Percentiles rank a stretch among this genome's conserved stretches.
These are phyloP conservation scores for Tachina grossa DNA, from an alignment of 2,888 invertebrate genomes.

Conservation along the genomic window DNA sequence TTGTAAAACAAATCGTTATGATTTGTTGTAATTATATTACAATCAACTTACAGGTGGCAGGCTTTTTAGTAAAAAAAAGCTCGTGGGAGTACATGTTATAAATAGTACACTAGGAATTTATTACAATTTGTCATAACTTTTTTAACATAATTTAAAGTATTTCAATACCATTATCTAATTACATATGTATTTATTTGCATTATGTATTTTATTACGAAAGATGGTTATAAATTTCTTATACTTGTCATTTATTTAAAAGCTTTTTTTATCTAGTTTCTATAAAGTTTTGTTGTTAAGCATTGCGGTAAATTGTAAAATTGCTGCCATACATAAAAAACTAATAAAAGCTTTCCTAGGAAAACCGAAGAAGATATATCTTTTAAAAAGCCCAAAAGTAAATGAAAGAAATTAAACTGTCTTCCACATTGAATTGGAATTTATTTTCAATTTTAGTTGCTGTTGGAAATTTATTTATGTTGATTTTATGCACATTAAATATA, in stretches of 20 bases:
- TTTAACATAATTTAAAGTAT: not conserved
- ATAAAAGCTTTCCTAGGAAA: conserved; percentile 26
- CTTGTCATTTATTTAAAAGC: conserved; percentile 54
- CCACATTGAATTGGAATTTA: conserved; percentile 49
- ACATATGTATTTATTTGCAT: too few species aligned
- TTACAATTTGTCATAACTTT: not conserved
- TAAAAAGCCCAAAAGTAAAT: conserved; percentile 20
- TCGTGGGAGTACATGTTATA: not conserved
- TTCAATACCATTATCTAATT: not conserved
- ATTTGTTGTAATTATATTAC: conserved; percentile 59
- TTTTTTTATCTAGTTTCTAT: conserved; percentile 2
- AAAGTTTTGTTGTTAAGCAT: too few species aligned
- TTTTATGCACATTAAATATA: conserved; percentile 64
- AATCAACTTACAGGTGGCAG: not conserved
- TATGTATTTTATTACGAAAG: not conserved
- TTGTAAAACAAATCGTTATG: conserved; percentile 59
- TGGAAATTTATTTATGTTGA: conserved; percentile 61
- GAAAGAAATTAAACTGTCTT: conserved; percentile 48
- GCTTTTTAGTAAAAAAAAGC: not conserved
- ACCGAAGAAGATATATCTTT: not conserved
- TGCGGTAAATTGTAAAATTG: not conserved
- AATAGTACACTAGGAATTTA: not conserved
- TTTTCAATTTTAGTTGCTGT: conserved; percentile 19
- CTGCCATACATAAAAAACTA: conserved; percentile 15
- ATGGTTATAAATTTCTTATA: not conserved